Base-by-base conservation (phyloP, 2,113 vertebrate genomes). In the Mionectes macconnelli region DNA sequence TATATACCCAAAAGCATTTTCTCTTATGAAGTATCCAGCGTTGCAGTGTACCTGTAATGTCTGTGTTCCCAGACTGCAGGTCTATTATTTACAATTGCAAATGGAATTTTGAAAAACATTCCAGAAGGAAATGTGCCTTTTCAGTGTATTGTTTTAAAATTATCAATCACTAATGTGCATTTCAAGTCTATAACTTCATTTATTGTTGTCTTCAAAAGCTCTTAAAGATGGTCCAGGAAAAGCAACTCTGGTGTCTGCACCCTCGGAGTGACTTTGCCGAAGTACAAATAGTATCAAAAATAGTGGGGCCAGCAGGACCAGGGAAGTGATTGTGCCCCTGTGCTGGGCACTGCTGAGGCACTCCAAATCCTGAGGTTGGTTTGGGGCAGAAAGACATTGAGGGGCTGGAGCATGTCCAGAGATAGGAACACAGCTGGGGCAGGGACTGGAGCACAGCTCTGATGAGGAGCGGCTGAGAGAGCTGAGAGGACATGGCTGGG, bases 331-430 rank as follows among this genome's bases (percentile, higher is more conserved):
- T 68, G 45, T 37, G 8, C 31, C 27, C 28, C 37, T 39, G 52
- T 23, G 31, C 57, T 80, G 75, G 84, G 50, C 24, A 17, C 30
- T 2, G 3, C 37, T 44, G 84, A 25, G 30, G 20, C 17, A 4
- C 4, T 27, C 45, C 0, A 0, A 6, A 4, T 31, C 25, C 50
- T 37, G 22, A 25, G 30, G 8, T 8, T 66, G 49, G 10, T 3
- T n/a, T 20, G 13, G 84, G n/a, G n/a, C 28, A 62, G 60, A 62
- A 62, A 28, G 12, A 40, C 37, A 28, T 1, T 62, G 35, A 62
- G 27, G 37, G 37, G 25, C 17, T 39, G 37, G 59, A 62, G 37
- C 8, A 5, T 21, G 12, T 40, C 60, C 60, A 63, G 37, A 27
- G 59, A 39, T 39, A 37, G 24, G 24, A 60, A 27, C 35, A 27